Percentiles rank a stretch among this genome's conserved stretches.
Evolutionary conservation across 1,140 invertebrate species (phyloP).

Genomic region (Branchinecta lindahli): DNA sequence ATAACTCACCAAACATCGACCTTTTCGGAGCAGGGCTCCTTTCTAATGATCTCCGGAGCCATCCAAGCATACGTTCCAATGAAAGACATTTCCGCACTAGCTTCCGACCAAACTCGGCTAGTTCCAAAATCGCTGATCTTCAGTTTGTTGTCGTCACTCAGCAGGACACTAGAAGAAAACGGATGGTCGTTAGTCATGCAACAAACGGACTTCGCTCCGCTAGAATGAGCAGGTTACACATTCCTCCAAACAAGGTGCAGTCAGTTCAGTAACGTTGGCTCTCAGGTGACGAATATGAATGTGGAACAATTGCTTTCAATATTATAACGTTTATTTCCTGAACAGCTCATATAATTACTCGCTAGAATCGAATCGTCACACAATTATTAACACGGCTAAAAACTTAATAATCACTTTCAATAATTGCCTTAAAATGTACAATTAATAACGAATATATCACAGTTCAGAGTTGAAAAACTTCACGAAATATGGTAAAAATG

Average conservation of each 20-base stretch:
- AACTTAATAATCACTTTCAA: no score
- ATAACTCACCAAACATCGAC: slow-evolving; percentile 73
- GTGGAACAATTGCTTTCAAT: not conserved
- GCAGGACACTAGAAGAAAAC: slow-evolving; percentile 60
- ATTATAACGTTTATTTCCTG: no score
- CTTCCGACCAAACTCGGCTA: slow-evolving; percentile 82
- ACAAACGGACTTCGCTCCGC: no score
- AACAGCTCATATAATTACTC: no score
- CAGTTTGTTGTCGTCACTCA: slow-evolving; percentile 70
- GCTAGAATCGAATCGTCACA: no score
- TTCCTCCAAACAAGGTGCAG: not conserved
- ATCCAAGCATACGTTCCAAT: slow-evolving; percentile 96
- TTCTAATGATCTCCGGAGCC: slow-evolving; percentile 95
- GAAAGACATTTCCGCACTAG: slow-evolving; percentile 93
- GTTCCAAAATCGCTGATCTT: slow-evolving; percentile 99
- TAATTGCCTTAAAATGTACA: no score
- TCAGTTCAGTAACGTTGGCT: not conserved
- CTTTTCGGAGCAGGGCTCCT: slow-evolving; percentile 90
- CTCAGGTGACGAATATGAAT: slow-evolving; percentile 6
- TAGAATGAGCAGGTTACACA: no score
- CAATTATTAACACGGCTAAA: no score
- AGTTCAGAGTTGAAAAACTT: no score
- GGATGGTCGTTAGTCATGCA: no score
- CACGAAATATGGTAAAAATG: no score
- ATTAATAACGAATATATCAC: no score